Percentiles rank a stretch among this genome's conserved stretches.
Evolutionary conservation across 2,113 vertebrate genomes (phyloP).

Genomic region (Enhydra lutris): DNA sequence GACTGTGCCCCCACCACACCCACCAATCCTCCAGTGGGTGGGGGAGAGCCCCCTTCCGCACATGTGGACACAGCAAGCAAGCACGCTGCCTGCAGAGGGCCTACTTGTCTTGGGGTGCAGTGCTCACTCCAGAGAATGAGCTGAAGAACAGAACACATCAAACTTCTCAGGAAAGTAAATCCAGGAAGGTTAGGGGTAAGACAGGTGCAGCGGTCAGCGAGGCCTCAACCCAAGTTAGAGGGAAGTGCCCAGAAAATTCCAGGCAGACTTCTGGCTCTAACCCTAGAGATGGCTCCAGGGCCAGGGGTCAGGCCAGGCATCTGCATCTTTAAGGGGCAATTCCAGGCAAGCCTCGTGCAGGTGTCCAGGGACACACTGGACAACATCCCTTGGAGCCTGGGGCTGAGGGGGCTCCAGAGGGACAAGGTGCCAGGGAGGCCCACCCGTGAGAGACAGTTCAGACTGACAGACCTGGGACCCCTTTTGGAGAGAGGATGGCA

Average conservation of each 20-base stretch:
- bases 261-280: background rate
- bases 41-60: background rate
- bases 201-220: background rate
- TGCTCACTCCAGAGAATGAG: no score
- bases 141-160: background rate
- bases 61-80: background rate
- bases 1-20: accelerated
- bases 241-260: no score
- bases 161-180: background rate
- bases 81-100: background rate
- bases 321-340: background rate
- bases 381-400: background rate
- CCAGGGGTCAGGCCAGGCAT: background rate
- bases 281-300: no score
- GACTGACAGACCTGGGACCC: background rate
- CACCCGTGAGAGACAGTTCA: background rate
- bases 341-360: background rate
- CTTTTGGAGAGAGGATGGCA: background rate
- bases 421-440: background rate
- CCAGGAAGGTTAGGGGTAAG: background rate
- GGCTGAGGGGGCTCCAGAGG: background rate
- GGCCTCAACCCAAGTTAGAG: background rate
- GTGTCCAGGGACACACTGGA: background rate
- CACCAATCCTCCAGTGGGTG: background rate
- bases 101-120: background rate